phyloP scores from a whole-genome alignment of 2,797 vertebrate genomes.

The Scolopax rusticola region DNA sequence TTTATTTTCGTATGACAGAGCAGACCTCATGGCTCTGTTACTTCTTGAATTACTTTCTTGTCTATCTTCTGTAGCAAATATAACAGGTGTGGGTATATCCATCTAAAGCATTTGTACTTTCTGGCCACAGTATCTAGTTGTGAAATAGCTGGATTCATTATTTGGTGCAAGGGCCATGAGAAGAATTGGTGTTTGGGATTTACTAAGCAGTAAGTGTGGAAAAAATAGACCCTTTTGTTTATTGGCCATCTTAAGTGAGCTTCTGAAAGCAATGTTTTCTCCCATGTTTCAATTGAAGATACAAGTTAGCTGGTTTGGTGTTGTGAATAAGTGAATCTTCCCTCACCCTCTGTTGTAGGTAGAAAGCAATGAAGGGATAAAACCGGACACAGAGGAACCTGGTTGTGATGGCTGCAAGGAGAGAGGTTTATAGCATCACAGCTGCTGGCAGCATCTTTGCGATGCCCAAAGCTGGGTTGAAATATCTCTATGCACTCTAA shows the following conservation, averaged over 20 bases:
- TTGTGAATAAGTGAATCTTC: background rate
- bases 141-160: background rate
- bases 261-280: background rate
- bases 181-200: background rate
- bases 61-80: background rate
- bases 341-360: background rate
- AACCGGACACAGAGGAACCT: background rate
- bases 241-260: background rate
- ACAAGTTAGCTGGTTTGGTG: background rate
- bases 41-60: background rate
- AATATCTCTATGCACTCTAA: background rate
- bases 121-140: background rate
- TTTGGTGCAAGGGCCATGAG: background rate
- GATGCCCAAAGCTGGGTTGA: background rate
- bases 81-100: background rate
- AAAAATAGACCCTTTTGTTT: background rate
- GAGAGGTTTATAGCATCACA: background rate
- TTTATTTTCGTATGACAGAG: background rate
- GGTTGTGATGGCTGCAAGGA: background rate
- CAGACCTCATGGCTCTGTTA: background rate
- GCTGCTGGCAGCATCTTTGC: conserved; percentile 24
- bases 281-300: background rate
- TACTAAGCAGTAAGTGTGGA: background rate
- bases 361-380: background rate
- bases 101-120: background rate